Evolutionary conservation across 2,797 vertebrate genomes (phyloP), one percentile per base, ranked within the genome.

Genomic region (Enoplosus armatus): DNA sequence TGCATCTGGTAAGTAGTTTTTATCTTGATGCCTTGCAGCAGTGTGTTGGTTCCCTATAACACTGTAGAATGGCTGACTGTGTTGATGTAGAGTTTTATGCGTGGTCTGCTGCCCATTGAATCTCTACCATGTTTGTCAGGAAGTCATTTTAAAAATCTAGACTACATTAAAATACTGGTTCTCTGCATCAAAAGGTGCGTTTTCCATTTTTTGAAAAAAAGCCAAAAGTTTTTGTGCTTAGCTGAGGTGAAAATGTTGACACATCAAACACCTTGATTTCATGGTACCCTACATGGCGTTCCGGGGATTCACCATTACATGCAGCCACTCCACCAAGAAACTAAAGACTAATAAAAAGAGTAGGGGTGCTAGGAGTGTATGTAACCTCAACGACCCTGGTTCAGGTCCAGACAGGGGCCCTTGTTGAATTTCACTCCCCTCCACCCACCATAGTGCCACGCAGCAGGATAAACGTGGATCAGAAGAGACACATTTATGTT

Each of bases 1-100:
- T 33, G 98, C 98, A 26, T 99, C 98, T 64, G 98, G 98, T 99
- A 75, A 94, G 95, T 85, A n/a, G n/a, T n/a, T n/a, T n/a, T 68
- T 20, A 1, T 37, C 61, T 31, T 20, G 11, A 48, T 37, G 27
- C 0, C 6, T 24, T 15, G 26, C 18, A 62, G 56, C n/a, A 31
- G 5, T 7, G 22, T 35, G 37, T 16, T 14, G 8, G 6, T 5
- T 54, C 3, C 35, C 50, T 24, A 2, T 22, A 27, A 37, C 39
- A 11, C 11, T 29, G 24, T 18, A 48, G 26, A 35, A 24, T 1
- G 11, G 3, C 56, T 39, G 26, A 37, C 22, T 43, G 29, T 53
- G 8, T 66, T 58, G 9, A 48, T 27, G n/a, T 14, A 1, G 3
- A 0, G 26, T 53, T 60, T 18, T 12, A 62, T 55, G 16, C 45